These are phyloP conservation scores for Ictalurus punctatus DNA, from an alignment of 2,113 vertebrate genomes.

Conservation along the genomic window DNA sequence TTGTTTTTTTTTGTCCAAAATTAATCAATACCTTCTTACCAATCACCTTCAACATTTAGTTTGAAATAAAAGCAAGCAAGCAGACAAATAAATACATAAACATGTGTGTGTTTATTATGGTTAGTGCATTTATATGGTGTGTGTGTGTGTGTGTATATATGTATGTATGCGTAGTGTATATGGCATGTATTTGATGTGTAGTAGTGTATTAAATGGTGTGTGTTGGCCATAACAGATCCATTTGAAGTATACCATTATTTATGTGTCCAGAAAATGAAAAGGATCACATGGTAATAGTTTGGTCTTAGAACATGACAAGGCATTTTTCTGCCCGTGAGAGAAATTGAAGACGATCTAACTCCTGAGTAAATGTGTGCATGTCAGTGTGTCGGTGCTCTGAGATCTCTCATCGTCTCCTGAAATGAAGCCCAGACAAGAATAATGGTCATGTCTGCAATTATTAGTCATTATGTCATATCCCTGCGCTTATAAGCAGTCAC, in stretches of 20 bases:
- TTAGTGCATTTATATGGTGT: neutral
- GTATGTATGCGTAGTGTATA: neutral
- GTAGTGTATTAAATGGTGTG: neutral
- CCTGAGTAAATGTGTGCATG: neutral
- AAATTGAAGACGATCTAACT: neutral
- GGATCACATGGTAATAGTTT: neutral
- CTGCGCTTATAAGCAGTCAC: neutral
- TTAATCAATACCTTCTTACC: no score
- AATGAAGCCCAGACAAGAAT: neutral
- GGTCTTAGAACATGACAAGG: neutral
- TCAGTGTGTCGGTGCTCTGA: neutral
- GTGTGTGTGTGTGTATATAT: no score
- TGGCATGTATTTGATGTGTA: neutral
- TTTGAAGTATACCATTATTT: neutral
- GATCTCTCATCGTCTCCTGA: neutral
- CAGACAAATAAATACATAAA: no score
- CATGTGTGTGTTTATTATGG: no score
- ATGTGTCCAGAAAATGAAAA: neutral
- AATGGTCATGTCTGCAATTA: conserved; percentile 21
- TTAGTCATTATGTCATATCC: conserved; percentile 4
- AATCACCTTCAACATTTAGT: no score
- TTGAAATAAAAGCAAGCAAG: no score
- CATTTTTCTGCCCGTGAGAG: neutral
- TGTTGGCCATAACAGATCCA: neutral
- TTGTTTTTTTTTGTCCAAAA: neutral